phyloP scores from a whole-genome alignment of 2,113 vertebrate species.

The Addax nasomaculatus region DNA sequence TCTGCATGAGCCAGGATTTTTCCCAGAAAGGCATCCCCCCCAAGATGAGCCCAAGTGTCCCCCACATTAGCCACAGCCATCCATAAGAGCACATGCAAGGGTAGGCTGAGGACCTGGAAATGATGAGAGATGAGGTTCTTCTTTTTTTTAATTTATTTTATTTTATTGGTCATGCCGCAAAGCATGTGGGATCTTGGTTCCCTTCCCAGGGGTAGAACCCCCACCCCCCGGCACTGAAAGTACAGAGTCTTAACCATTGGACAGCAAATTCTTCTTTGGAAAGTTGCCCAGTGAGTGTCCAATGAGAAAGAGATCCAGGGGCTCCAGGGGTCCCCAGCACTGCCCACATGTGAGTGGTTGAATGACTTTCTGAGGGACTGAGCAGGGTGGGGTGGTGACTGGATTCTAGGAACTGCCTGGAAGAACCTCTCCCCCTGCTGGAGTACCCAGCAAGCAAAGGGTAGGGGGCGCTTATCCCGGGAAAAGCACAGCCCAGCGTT shows the following conservation, averaged over 20 bases:
- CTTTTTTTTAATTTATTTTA: neutral
- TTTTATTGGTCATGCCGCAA: neutral
- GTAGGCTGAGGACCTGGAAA: neutral
- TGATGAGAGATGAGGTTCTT: neutral
- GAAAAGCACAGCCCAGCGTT: neutral
- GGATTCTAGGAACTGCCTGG: neutral
- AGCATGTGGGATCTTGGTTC: neutral
- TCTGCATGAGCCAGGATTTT: rapidly evolving
- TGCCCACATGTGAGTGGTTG: neutral
- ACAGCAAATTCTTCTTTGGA: neutral
- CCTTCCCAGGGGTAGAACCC: neutral
- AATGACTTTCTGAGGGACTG: neutral
- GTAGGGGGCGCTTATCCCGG: neutral
- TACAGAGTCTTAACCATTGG: neutral
- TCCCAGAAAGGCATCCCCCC: neutral
- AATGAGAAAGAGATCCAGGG: neutral
- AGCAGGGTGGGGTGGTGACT: rapidly evolving
- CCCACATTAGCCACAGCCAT: no score
- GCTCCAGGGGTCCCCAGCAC: neutral
- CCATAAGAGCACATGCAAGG: rapidly evolving
- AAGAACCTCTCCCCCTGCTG: no score
- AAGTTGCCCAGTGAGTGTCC: neutral
- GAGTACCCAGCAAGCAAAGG: neutral
- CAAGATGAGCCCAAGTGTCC: neutral
- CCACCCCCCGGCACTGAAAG: neutral